Evolutionary conservation across 2,888 invertebrate genomes (phyloP).

Genomic region (Oscheius onirici): DNA sequence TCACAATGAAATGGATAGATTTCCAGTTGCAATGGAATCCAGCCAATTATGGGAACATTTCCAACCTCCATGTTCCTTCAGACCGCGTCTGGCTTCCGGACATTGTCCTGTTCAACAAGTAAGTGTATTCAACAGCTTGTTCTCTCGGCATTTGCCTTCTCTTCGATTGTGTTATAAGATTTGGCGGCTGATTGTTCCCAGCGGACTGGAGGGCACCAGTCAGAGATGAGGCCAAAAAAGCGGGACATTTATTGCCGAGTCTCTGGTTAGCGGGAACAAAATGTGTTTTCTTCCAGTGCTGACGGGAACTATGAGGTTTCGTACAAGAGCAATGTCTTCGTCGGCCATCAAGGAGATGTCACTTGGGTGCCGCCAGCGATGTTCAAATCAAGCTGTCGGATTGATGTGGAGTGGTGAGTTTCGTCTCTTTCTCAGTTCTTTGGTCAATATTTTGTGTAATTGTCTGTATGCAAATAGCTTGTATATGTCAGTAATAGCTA

Average conservation of each 20-base stretch:
- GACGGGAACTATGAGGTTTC: slow-evolving; percentile 99
- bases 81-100: slow-evolving; percentile 75
- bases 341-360: slow-evolving; percentile 73
- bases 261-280: background rate
- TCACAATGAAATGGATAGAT: slow-evolving; percentile 71
- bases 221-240: slow-evolving; percentile 9
- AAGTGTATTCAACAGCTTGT: slow-evolving; percentile 37
- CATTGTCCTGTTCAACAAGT: slow-evolving; percentile 74
- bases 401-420: slow-evolving; percentile 58
- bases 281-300: slow-evolving; percentile 80
- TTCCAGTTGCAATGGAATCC: slow-evolving; percentile 74
- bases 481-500: no score
- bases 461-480: no score
- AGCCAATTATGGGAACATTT: slow-evolving; percentile 71
- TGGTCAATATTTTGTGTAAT: no score
- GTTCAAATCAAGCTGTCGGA: slow-evolving; percentile 74
- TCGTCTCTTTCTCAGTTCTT: background rate
- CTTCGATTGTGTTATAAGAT: slow-evolving; percentile 33
- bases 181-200: slow-evolving; percentile 34
- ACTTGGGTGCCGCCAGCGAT: slow-evolving; percentile 99
- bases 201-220: background rate
- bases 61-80: slow-evolving; percentile 56
- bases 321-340: slow-evolving; percentile 73
- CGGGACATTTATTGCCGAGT: no score
- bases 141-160: background rate